A percentile compares a stretch with the other conserved stretches of the same genome.
Conservation (phyloP, 2,113 vertebrate species). For the Garra rufa region DNA sequence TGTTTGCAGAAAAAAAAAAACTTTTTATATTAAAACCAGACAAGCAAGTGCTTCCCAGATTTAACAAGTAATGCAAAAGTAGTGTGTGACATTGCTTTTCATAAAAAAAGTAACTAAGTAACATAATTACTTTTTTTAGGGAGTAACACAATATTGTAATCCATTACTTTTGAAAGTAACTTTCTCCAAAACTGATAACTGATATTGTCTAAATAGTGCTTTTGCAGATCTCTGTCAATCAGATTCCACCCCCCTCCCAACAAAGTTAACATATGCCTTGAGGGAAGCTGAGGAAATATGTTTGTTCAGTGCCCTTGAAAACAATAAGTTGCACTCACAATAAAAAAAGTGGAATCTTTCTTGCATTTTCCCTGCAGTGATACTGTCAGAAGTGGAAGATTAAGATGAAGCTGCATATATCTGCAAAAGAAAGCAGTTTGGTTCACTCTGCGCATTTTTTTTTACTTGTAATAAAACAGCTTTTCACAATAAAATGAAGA, state of each 20-base stretch:
- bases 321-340: conserved; percentile 33
- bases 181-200: not conserved
- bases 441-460: conserved; percentile 55
- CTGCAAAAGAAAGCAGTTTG: conserved; percentile 39
- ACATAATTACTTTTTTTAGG: no score
- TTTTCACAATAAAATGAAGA: conserved; percentile 66
- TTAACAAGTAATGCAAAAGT: no score
- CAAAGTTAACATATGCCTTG: not conserved
- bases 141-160: no score
- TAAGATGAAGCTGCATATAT: conserved; percentile 54
- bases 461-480: conserved; percentile 60
- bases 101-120: no score
- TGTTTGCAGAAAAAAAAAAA: no score
- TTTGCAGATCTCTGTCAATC: not conserved
- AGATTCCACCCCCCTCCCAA: not conserved
- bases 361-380: conserved; percentile 33
- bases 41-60: no score
- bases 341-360: not conserved
- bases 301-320: conserved; percentile 41
- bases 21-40: no score
- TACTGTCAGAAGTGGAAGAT: conserved; percentile 59
- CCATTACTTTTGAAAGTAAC: no score
- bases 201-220: not conserved
- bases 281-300: conserved; percentile 17
- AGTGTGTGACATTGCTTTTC: no score